Evolutionary conservation across 2,797 vertebrate species (phyloP).

Genomic region (Uromys caudimaculatus): DNA sequence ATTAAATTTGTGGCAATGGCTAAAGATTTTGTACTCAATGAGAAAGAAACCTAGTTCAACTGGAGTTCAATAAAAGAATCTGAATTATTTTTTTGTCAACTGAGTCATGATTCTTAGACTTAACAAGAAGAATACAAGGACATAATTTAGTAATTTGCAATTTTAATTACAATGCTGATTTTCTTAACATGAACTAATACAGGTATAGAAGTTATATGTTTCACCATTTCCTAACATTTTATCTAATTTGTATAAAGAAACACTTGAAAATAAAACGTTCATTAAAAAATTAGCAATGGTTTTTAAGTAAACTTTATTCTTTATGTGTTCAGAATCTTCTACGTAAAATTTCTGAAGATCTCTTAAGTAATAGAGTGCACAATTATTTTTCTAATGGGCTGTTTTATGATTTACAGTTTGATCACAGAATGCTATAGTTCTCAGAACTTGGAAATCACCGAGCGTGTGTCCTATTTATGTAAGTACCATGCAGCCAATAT

Average conservation of each 20-base stretch:
- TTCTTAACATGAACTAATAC: not conserved
- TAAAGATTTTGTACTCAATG: not conserved
- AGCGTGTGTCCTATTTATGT: constrained; percentile 79
- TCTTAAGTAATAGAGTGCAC: not conserved
- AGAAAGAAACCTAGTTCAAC: not conserved
- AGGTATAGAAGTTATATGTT: not conserved
- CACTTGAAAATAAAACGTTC: not conserved
- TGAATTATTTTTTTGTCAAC: not conserved
- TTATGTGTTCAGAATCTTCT: not conserved
- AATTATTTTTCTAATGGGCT: constrained; percentile 62
- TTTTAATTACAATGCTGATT: not conserved
- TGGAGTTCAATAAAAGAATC: not conserved
- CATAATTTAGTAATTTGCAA: not conserved
- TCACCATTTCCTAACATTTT: not conserved
- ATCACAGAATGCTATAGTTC: constrained; percentile 58
- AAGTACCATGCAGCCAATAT: constrained; percentile 74
- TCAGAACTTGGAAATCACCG: constrained; percentile 72
- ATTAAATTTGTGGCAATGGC: not conserved
- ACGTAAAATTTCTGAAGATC: not conserved
- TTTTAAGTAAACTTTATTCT: constrained; percentile 2
- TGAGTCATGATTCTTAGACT: not conserved
- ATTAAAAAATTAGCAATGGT: not conserved
- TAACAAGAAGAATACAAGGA: not conserved
- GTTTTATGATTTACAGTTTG: constrained; percentile 68
- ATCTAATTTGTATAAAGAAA: not conserved